Base-by-base conservation (phyloP, 2,888 invertebrate species). In the Bedellia somnulentella region DNA sequence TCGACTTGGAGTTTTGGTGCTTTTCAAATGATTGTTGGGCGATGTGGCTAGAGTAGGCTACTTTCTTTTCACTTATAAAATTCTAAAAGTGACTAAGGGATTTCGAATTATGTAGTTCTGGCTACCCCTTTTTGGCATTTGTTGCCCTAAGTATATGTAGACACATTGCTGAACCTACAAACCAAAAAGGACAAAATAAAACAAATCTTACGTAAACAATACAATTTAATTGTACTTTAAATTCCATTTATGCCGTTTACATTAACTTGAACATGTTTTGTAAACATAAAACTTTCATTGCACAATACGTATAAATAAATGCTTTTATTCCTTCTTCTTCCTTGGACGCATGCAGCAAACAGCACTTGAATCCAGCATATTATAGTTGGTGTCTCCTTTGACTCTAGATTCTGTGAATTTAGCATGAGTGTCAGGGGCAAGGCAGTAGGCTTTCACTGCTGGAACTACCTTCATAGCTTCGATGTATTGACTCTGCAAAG, bases 401-500 rank as follows among this genome's bases (percentile, higher is more conserved):
- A 79, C 66, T 29, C 80, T 78, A 2, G 82, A 82, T 41, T 80
- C 79, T 1, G 83, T 78, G 51, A 82, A 91, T 51, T 86, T 86
- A 5, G 83, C 80, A 52, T 92, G 89, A 3, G 80, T 79, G 37
- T 88, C 86, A 0, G 85, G 76, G 5, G 84, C 77, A 31, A 87
- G 57, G 37, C 76, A 82, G 46, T 81, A 83, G 1, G 78, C 63
- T 50, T 84, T 83, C 1, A 91, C 88, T 3, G 83, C 85, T 0
- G 82, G 66, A 36, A 86, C 84, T 36, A 80, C 77, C 42, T 82
- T 80, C 87, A 92, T 86, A 1, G 78, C 71, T 28, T 78, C 77
- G 29, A 82, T 80, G 85, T 91, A 91, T 26, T 43, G 51, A 2
- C 46, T 35, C 70, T 71, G 42, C 1, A 46, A 44, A 16, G 27